Conservation (phyloP, 2,888 invertebrate genomes). For the Smittia sp. region DNA sequence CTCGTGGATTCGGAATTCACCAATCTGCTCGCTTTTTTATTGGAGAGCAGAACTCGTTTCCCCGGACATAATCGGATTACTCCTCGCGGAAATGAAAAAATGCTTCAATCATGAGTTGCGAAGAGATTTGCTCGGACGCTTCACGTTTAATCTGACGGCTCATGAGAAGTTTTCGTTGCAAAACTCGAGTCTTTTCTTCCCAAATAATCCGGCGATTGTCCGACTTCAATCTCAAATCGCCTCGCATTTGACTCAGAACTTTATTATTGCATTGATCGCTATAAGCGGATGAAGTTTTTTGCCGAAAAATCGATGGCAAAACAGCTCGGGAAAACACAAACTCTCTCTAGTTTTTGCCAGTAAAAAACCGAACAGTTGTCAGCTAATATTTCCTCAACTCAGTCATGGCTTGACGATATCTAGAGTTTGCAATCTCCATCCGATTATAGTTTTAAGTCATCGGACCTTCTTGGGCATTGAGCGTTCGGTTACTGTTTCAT, state of each 20-base stretch:
- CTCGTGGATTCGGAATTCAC: constrained; percentile 33
- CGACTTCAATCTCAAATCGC: not conserved
- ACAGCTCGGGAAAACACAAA: not conserved
- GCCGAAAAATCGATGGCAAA: not conserved
- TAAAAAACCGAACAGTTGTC: not conserved
- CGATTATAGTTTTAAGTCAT: too few relatives aligned
- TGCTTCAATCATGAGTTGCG: not conserved
- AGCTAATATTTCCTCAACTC: constrained; percentile 12
- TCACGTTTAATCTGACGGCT: not conserved
- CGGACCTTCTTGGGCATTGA: too few relatives aligned
- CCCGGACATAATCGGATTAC: constrained; percentile 35
- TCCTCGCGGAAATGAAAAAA: constrained; percentile 32
- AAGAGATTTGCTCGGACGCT: not conserved
- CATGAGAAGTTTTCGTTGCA: not conserved
- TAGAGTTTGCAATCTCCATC: constrained; percentile 38
- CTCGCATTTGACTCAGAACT: not conserved
- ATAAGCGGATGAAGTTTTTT: constrained; percentile 2
- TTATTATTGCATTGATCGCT: not conserved
- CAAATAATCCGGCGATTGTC: not conserved
- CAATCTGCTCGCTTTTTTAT: constrained; percentile 16
- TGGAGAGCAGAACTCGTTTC: not conserved
- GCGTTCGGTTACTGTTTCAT: too few relatives aligned
- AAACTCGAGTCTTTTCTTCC: not conserved
- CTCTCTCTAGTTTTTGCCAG: not conserved
- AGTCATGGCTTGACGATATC: constrained; percentile 30